phyloP scores from a whole-genome alignment of 2,888 invertebrate genomes.

The Dynastes maya region DNA sequence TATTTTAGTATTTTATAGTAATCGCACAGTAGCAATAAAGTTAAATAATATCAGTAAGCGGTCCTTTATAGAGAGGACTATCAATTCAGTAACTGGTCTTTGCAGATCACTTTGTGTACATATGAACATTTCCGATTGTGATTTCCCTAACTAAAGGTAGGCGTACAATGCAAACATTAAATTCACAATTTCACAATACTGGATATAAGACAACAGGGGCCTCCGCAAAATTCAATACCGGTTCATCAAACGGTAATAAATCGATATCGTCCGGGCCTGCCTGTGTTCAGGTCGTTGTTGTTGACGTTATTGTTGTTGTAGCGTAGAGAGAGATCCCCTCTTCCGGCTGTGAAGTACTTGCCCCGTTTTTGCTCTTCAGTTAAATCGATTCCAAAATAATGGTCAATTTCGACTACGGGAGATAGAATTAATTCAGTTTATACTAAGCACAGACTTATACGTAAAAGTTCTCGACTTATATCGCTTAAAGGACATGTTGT shows the following conservation, averaged over 20 bases:
- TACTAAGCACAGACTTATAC: not conserved
- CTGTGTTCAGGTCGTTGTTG: constrained; percentile 4
- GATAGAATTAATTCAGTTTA: not conserved
- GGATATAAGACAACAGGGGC: not conserved
- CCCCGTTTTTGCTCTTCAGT: not conserved
- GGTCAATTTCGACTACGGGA: not conserved
- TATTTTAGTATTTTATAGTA: too few relatives aligned
- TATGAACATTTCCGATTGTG: not conserved
- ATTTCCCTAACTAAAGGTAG: too few relatives aligned
- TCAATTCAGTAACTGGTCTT: too few relatives aligned
- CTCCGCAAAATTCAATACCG: constrained; percentile 23
- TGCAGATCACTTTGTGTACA: not conserved
- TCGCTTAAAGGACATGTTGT: too few relatives aligned
- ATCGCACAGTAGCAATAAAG: too few relatives aligned
- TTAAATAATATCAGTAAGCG: too few relatives aligned
- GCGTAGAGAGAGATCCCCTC: not conserved
- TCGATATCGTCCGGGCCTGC: constrained; percentile 21
- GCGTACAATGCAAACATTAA: not conserved
- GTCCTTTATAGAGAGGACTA: too few relatives aligned
- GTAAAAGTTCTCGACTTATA: too few relatives aligned
- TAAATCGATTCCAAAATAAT: constrained; percentile 9
- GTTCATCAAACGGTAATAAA: constrained; percentile 35
- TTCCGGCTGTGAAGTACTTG: not conserved
- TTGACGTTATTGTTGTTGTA: constrained; percentile 24
- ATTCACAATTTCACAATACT: not conserved